Conservation (phyloP, 1,140 invertebrate species). For the Micrasema minimum region DNA sequence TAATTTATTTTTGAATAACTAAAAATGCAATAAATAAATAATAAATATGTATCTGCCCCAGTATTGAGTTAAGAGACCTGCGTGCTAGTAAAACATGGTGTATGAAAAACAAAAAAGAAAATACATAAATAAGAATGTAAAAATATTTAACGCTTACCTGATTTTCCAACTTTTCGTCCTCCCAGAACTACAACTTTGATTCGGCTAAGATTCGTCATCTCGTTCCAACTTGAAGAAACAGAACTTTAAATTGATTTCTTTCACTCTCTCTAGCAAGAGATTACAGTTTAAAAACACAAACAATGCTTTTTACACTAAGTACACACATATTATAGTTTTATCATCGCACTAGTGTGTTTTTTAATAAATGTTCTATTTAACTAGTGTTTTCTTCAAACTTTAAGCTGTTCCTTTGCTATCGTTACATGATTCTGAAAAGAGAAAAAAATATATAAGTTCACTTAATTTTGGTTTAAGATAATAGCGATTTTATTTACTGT, state of each 20-base stretch:
- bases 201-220: constrained; percentile 52
- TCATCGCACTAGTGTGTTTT: no score
- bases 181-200: constrained; percentile 51
- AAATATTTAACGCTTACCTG: constrained; percentile 42
- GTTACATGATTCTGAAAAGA: constrained; percentile 17
- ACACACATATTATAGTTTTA: constrained; percentile 5
- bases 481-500: no score
- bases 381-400: no score
- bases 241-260: background rate
- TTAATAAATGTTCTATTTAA: no score
- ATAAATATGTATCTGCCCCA: no score
- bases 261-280: constrained; percentile 16
- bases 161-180: constrained; percentile 50
- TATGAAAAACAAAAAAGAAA: no score
- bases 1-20: no score
- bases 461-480: no score
- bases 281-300: constrained; percentile 10
- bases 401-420: background rate
- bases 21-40: no score
- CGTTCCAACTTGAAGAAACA: constrained; percentile 13
- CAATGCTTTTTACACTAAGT: background rate
- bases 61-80: no score
- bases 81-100: no score
- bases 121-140: no score
- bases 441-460: background rate